Evolutionary conservation across 2,888 invertebrate genomes (phyloP).

Genomic region (Eledone cirrhosa): DNA sequence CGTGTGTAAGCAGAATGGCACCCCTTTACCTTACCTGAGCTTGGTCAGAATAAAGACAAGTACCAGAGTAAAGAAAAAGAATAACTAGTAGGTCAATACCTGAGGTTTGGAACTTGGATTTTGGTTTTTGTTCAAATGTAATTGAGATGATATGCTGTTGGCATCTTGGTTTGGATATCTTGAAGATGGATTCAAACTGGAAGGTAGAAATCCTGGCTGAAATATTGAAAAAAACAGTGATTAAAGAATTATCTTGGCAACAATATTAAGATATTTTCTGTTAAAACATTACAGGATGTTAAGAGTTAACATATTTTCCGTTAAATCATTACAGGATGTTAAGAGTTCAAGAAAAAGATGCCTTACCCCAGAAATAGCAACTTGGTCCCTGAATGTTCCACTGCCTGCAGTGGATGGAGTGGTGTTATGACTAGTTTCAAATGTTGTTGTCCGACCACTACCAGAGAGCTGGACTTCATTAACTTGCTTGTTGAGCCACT

Average conservation of each 20-base stretch:
- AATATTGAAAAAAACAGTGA: neutral
- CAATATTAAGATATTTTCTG: no score
- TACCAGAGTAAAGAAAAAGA: no score
- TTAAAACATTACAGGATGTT: no score
- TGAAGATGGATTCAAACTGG: neutral
- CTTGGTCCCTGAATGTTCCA: conserved; percentile 1
- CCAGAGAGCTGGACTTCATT: conserved; percentile 62
- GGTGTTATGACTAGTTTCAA: conserved; percentile 42
- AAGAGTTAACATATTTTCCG: no score
- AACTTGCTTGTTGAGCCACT: conserved; percentile 67
- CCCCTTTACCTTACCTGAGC: no score
- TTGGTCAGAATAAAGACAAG: no score
- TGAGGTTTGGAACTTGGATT: conserved; percentile 3
- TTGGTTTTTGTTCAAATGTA: conserved; percentile 1
- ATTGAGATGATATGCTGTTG: neutral
- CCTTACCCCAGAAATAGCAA: neutral
- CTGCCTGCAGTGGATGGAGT: conserved; percentile 33
- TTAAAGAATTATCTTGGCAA: no score
- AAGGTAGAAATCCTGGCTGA: conserved; percentile 8
- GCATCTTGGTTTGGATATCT: conserved; percentile 11
- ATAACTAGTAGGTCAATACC: neutral
- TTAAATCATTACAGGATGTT: no score
- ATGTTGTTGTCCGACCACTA: conserved; percentile 43
- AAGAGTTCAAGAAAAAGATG: no score
- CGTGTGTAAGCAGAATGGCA: no score